phyloP scores from a whole-genome alignment of 2,888 invertebrate genomes.

The Clostera curtula region DNA sequence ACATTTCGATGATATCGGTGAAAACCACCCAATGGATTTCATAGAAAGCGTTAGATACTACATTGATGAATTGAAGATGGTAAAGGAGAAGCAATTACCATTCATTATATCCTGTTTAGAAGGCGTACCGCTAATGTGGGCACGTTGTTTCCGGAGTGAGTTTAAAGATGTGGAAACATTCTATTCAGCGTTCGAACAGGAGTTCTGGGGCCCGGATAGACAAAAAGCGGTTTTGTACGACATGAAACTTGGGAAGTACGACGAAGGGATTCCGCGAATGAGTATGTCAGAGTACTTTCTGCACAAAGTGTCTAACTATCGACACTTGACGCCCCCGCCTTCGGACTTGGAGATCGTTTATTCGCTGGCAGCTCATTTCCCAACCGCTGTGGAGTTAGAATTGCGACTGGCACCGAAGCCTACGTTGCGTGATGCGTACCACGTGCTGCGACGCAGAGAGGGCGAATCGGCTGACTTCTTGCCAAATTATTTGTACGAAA shows the following conservation, averaged over 20 bases:
- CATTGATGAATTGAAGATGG: conserved; percentile 56
- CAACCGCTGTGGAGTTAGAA: conserved; percentile 63
- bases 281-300: conserved; percentile 67
- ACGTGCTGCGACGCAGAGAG: conserved; percentile 59
- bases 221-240: conserved; percentile 64
- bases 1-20: conserved; percentile 58
- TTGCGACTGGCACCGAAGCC: conserved; percentile 63
- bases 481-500: conserved; percentile 67
- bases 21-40: conserved; percentile 66
- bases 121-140: conserved; percentile 65
- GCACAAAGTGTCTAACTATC: conserved; percentile 64
- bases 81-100: conserved; percentile 50
- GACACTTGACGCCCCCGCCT: conserved; percentile 60
- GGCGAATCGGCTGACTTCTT: conserved; percentile 59
- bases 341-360: conserved; percentile 67
- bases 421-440: conserved; percentile 62
- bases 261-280: conserved; percentile 45
- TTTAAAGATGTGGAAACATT: conserved; percentile 52
- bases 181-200: conserved; percentile 58
- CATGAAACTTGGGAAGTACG: conserved; percentile 64
- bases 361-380: conserved; percentile 64
- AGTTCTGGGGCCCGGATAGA: conserved; percentile 63
- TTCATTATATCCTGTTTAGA: conserved; percentile 65
- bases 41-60: conserved; percentile 59
- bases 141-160: conserved; percentile 58